Base-by-base conservation (phyloP, 2,888 invertebrate species). In the Steinernema scapterisci region DNA sequence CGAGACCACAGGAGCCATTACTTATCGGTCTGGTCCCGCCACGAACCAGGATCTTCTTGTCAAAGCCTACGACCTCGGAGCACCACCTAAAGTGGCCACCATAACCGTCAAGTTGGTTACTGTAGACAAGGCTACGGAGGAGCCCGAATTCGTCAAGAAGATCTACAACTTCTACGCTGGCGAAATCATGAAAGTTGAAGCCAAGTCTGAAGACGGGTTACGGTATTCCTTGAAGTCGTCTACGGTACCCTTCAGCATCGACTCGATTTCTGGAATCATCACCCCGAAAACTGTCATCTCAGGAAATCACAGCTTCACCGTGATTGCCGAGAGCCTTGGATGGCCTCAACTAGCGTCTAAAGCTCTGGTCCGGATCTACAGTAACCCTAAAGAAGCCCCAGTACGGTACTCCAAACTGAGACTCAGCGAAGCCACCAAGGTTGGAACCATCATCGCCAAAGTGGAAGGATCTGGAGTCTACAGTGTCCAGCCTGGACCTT, bases 51-150 rank as follows among this genome's bases (percentile, higher is more conserved):
- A 63, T 6, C 63, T 63, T 16, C 13, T 7, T 27, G 31, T 63
- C 7, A 63, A 63, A 16, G 63, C 63, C 16, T 63, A 63, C 16
- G 63, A 63, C 38, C 63, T 63, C 7, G 63, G 63, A 25, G 27
- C 63, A 1, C 63, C 63, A 16, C 16, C 63, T 6, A 63, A 63
- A 27, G 25, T 25, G 27, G 19, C 63, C 31, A 63, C 63, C 31
- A 31, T 63, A 63, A 31, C 31, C 63, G 63, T 63, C 6, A 63
- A 31, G 38, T 16, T 63, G 16, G 27, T 27, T 9, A 27, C 23
- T 27, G 63, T 38, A 27, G 63, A 63, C 16, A 63, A 31, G 7
- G 27, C 27, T 3, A 16, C 63, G n/a, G 31, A 63, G 31, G 31
- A 21, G 9, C 63, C 63, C 1, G 31, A 63, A 31, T 63, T 63